phyloP scores from a whole-genome alignment of 2,797 vertebrate genomes.

The Calcarius lapponicus region DNA sequence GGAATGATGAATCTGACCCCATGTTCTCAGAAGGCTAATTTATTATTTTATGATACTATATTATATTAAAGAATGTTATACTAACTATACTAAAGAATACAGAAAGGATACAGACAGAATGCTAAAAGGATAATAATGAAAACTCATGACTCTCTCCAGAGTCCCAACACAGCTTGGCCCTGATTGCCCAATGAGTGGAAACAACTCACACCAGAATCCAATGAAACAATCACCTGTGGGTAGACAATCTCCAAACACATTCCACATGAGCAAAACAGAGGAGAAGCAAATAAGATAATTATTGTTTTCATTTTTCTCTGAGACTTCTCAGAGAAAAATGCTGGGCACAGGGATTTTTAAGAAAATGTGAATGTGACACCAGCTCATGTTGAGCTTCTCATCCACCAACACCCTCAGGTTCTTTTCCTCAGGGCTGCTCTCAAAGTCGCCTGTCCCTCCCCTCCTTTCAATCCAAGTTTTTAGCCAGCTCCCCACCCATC shows the following conservation, averaged over 20 bases:
- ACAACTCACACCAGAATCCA: background rate
- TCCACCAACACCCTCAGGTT: background rate
- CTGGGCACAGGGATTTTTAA: too few species aligned
- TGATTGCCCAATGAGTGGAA: background rate
- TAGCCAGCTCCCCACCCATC: background rate
- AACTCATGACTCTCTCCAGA: fast-evolving
- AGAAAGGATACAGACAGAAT: too few species aligned
- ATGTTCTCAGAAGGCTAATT: background rate
- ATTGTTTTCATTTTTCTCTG: too few species aligned
- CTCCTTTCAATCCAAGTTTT: background rate
- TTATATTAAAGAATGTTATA: background rate
- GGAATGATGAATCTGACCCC: background rate
- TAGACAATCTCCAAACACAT: too few species aligned
- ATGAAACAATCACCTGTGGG: too few species aligned
- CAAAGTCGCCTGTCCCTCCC: too few species aligned
- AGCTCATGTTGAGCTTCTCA: background rate
- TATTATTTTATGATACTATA: background rate
- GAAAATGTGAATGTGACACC: too few species aligned
- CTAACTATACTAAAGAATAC: background rate
- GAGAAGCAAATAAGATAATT: too few species aligned
- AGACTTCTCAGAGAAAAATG: too few species aligned
- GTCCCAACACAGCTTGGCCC: fast-evolving
- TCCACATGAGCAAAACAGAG: too few species aligned
- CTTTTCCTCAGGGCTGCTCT: background rate
- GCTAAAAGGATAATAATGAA: background rate